Evolutionary conservation across 2,888 invertebrate species (phyloP).

Genomic region (Agonopterix heracliana): DNA sequence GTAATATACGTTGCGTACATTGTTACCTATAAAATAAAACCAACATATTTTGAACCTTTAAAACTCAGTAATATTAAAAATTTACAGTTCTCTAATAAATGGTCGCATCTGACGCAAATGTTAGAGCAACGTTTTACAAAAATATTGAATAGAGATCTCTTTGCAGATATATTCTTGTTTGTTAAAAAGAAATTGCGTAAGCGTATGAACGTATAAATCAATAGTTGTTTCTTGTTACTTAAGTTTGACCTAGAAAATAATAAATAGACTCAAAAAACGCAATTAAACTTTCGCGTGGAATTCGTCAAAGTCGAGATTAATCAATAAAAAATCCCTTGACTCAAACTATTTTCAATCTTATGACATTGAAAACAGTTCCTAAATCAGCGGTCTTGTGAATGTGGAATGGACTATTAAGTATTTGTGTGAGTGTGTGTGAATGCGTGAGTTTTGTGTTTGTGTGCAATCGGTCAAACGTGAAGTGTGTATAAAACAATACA

Average conservation of each 20-base stretch:
- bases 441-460: conserved; percentile 34
- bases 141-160: conserved; percentile 43
- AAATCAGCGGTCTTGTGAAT: too few relatives aligned
- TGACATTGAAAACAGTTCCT: too few relatives aligned
- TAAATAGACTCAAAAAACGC: neutral
- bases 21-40: conserved; percentile 27
- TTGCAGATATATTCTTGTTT: conserved; percentile 29
- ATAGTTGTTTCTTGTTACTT: neutral
- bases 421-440: neutral
- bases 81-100: neutral
- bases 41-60: conserved; percentile 31
- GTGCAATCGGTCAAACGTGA: conserved; percentile 68
- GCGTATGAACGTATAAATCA: conserved; percentile 16
- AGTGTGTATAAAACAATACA: conserved; percentile 45
- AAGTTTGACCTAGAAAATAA: neutral
- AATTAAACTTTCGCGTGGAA: conserved; percentile 15
- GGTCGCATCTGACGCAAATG: conserved; percentile 21
- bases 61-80: conserved; percentile 8
- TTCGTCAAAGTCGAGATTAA: conserved; percentile 15
- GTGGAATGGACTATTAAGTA: neutral
- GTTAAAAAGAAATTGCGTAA: conserved; percentile 39
- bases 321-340: too few relatives aligned
- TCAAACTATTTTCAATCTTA: too few relatives aligned
- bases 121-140: conserved; percentile 34
- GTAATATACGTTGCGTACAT: conserved; percentile 46